Base-by-base conservation (phyloP, 2,113 vertebrate species). In the Lates calcarifer region DNA sequence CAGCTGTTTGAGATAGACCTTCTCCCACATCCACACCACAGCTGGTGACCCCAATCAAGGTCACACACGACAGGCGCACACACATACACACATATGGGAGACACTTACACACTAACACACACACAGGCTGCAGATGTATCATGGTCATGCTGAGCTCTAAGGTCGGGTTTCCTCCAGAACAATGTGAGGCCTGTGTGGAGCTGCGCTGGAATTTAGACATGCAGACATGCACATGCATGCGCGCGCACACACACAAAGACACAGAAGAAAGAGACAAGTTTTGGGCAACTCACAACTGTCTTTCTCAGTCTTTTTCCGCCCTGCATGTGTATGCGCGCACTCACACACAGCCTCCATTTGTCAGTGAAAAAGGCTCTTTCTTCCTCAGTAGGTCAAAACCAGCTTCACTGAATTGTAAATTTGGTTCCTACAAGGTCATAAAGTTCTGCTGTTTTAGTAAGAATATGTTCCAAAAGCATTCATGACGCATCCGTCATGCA, bases 131-230 rank as follows among this genome's bases (percentile, higher is more conserved):
- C 90, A 88, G 90, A 94, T 93, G 91, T 85, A 90, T 90, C 85
- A 58, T 43, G 85, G 88, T 81, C 87, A 74, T 58, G 74, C 76
- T 76, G 89, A 77, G 77, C 87, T 85, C 87, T 37, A 51, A 88
- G 93, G 92, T 95, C 92, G 79, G 87, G 92, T 95, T 95, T 94
- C 95, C 92, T 84, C 75, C 83, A 62, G 87, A 93, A 95, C 94
- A 95, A 95, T 94, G 94, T 88, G 71, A 87, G 85, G 90, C 90
- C 93, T 95, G 94, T 95, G 89, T 77, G 51, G 82, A 90, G 81
- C 84, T 67, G 57, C 26, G 74, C 67, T 90, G 92, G 93, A 94
- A 89, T 90, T 91, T 77, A 81, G 89, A 90, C 79, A 84, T 78
- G 80, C 81, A 90, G 74, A 85, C 80, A 77, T 87, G 74, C 84